phyloP scores from a whole-genome alignment of 2,113 vertebrate genomes.

The Zosterops hypoxanthus region DNA sequence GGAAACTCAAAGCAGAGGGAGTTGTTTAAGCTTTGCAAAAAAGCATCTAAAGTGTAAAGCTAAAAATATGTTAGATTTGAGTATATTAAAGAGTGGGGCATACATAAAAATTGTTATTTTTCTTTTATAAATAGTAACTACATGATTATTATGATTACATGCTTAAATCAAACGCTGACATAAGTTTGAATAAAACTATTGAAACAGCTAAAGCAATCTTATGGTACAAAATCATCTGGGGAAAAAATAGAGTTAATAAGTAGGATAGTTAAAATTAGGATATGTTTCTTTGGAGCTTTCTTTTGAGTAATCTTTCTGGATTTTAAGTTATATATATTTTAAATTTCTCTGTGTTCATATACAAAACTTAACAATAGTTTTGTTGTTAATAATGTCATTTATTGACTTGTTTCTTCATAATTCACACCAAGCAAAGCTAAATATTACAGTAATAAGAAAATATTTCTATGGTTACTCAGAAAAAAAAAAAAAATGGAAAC shows the following conservation, averaged over 20 bases:
- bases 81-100: background rate
- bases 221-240: accelerated
- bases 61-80: background rate
- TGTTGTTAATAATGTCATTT: background rate
- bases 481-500: background rate
- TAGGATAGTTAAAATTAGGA: background rate
- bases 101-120: background rate
- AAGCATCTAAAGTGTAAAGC: background rate
- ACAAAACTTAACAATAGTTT: background rate
- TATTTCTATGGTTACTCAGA: background rate
- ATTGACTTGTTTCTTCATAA: background rate
- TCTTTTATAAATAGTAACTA: background rate
- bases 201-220: background rate
- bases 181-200: background rate
- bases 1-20: background rate
- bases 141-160: background rate
- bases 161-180: background rate
- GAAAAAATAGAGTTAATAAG: background rate
- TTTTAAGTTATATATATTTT: background rate
- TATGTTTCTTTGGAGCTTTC: background rate
- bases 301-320: background rate
- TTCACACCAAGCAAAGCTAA: background rate
- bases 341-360: background rate
- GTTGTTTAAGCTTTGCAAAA: background rate
- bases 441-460: background rate